Percentiles rank a stretch among this genome's conserved stretches.
These are phyloP conservation scores for Conus ventricosus DNA, from an alignment of 1,140 invertebrate genomes.

Conservation along the genomic window DNA sequence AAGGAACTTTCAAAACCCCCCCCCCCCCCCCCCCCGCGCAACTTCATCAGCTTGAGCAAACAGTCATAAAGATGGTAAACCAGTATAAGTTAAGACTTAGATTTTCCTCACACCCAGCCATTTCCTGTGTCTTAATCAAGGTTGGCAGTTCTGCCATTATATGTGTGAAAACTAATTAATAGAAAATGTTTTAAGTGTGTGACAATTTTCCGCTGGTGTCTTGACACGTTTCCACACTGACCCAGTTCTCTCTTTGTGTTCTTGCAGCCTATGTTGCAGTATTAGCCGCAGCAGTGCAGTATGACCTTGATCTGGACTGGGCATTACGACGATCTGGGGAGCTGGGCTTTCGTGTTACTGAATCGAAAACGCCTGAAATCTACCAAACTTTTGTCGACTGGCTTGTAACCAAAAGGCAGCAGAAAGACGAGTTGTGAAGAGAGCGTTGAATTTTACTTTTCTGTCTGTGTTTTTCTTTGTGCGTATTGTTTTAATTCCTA, in stretches of 20 bases:
- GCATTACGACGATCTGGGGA: constrained; percentile 48
- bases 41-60: too few species aligned
- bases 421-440: constrained; percentile 16
- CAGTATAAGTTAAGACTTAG: too few species aligned
- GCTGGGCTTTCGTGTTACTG: constrained; percentile 46
- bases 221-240: too few species aligned
- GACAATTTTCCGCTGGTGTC: too few species aligned
- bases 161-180: too few species aligned
- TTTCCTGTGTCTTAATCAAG: too few species aligned
- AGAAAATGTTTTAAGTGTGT: too few species aligned
- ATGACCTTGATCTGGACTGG: constrained; percentile 51
- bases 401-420: constrained; percentile 29
- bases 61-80: too few species aligned
- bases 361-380: constrained; percentile 13
- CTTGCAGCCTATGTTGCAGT: constrained; percentile 50
- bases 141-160: too few species aligned
- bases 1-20: too few species aligned
- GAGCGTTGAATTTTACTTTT: background rate
- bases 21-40: too few species aligned
- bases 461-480: background rate
- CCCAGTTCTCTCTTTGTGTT: background rate
- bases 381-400: constrained; percentile 18
- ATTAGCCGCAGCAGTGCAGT: constrained; percentile 52
- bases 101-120: too few species aligned
- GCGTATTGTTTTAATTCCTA: background rate